Percentiles rank a stretch among this genome's conserved stretches.
Evolutionary conservation across 2,888 invertebrate species (phyloP).

Genomic region (Chloroclysta siterata): DNA sequence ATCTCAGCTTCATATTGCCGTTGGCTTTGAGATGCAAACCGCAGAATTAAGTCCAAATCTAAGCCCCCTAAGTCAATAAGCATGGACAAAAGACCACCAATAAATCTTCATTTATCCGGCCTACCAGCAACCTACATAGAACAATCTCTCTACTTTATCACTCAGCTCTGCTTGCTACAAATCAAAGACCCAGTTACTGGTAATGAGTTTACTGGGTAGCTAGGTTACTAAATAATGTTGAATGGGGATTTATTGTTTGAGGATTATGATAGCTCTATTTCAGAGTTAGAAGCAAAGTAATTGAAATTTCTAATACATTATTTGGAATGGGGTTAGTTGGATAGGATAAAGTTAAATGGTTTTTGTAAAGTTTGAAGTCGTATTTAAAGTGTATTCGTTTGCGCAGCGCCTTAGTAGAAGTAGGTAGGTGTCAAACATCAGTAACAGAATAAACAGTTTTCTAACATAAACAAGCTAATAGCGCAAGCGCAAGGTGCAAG

Average conservation of each 20-base stretch:
- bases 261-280: constrained; percentile 14
- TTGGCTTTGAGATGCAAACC: no score
- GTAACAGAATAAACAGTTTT: constrained; percentile 17
- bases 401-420: background rate
- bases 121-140: constrained; percentile 47
- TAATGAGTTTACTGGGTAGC: constrained; percentile 22
- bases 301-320: constrained; percentile 11
- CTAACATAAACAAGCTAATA: constrained; percentile 17
- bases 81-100: constrained; percentile 27
- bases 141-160: constrained; percentile 31
- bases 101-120: constrained; percentile 57
- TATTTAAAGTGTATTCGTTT: no score
- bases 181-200: constrained; percentile 23
- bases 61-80: constrained; percentile 16
- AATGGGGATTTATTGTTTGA: constrained; percentile 17
- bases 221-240: constrained; percentile 8
- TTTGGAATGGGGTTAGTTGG: background rate
- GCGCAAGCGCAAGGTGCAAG: constrained; percentile 13
- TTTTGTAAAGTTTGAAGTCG: background rate
- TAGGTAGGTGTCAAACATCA: background rate
- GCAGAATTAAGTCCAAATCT: background rate
- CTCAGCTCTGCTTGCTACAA: constrained; percentile 18
- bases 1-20: no score
- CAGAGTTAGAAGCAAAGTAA: constrained; percentile 2
- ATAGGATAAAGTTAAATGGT: background rate